A percentile compares a stretch with the other conserved stretches of the same genome.
Conservation (phyloP, 2,888 invertebrate species). For the Torymus tubicola region DNA sequence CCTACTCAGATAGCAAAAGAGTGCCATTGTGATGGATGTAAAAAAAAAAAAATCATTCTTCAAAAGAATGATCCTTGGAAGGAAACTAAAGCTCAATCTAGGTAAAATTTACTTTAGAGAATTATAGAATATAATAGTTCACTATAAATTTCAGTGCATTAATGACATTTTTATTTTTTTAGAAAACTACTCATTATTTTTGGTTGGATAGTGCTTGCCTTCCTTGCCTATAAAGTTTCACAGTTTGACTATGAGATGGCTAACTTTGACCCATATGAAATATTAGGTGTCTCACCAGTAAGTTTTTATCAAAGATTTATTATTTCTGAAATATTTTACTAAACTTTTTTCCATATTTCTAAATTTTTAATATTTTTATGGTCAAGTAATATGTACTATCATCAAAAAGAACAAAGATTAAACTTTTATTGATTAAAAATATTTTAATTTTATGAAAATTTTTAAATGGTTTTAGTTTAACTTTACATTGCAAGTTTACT, state of each 20-base stretch:
- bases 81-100: slow-evolving; percentile 86
- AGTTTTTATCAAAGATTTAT: slow-evolving; percentile 63
- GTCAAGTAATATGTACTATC: neutral
- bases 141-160: neutral
- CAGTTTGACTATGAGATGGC: slow-evolving; percentile 99
- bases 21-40: slow-evolving; percentile 94
- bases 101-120: slow-evolving; percentile 74
- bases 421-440: too few species aligned
- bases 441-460: slow-evolving; percentile 21
- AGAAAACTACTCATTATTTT: slow-evolving; percentile 87
- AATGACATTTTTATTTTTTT: slow-evolving; percentile 63
- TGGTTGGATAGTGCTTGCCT: slow-evolving; percentile 89
- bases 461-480: too few species aligned
- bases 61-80: slow-evolving; percentile 93
- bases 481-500: neutral
- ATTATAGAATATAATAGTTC: neutral
- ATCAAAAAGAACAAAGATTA: too few species aligned
- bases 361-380: slow-evolving; percentile 18
- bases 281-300: slow-evolving; percentile 91
- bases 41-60: slow-evolving; percentile 88
- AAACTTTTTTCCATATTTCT: neutral
- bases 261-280: slow-evolving; percentile 99
- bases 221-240: slow-evolving; percentile 93
- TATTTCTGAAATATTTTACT: slow-evolving; percentile 10
- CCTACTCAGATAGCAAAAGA: slow-evolving; percentile 85